Base-by-base conservation (phyloP, 2,888 invertebrate genomes). In the Clistopyga incitator region DNA sequence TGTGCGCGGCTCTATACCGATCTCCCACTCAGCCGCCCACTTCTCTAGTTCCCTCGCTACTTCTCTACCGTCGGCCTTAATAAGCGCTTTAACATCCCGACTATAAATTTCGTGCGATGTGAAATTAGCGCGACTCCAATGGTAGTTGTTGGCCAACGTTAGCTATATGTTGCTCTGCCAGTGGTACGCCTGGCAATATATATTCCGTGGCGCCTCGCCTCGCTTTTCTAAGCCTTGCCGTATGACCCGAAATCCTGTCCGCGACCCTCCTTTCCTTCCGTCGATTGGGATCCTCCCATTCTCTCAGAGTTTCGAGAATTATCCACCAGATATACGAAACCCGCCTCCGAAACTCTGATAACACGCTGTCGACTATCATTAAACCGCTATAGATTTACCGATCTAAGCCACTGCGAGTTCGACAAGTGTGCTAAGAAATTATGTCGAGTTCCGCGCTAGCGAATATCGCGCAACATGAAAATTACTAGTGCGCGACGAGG, bases 21-120 rank as follows among this genome's bases (percentile, higher is more conserved):
- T 75, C 72, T 78, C 74, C 38, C 45, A 45, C 42, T 47, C 74
- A 42, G 64, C 38, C 64, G 54, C 45, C 42, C 76, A 47, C 72
- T 80, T n/a, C 64, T 15, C 76, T 52, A 54, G 70, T 20, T 71
- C 42, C 54, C 34, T 76, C 64, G 61, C 64, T 52, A 61, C 67
- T 52, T 61, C 68, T 64, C 25, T 20, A 52, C 52, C 75, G 45
- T 52, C 82, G 85, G 88, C 88, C 88, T 90, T 90, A 90, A 90
- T 90, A 90, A 90, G 90, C 89, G 88, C 88, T 88, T 90, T 89
- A 90, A 89, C 90, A 87, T 90, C 89, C 90, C 89, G 89, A 88
- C 90, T 88, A 90, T 90, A 90, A 90, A 90, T 90, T 90, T 89
- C 82, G 87, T 85, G 84, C 87, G 87, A 88, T 90, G 89, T 89